Base-by-base conservation (phyloP, 2,113 vertebrate species). In the Myotis lucifugus region DNA sequence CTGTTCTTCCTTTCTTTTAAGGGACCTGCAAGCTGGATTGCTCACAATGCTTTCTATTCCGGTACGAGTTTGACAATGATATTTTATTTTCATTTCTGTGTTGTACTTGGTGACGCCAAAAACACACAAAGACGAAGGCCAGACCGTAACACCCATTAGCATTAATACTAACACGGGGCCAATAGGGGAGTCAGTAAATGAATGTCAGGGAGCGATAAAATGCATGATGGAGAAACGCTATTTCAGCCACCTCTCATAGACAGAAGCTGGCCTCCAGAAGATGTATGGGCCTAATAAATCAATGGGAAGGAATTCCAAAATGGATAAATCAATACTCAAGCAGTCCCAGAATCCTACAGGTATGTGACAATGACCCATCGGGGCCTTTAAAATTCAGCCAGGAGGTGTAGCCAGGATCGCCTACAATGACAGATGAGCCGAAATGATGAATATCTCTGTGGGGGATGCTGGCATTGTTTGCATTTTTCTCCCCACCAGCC, bases 301-400 rank as follows among this genome's bases (percentile, higher is more conserved):
- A 97, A 97, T 95, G 74, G 42, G 64, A 92, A 97, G 73, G 88
- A 95, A 95, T 96, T 96, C 94, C 56, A 88, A 94, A 97, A 96
- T 96, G 92, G 95, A 95, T 97, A 97, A 97, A 96, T 97, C 97
- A 96, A 97, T 97, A 96, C 56, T 32, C 50, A 92, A 90, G 88
- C 88, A 90, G 93, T n/a, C 76, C 76, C 93, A 78, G 87, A 92
- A 85, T 95, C 92, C 96, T 95, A 96, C 88, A 96, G 95, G 96
- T 97, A 15, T 90, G 89, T 73, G 88, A 86, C 74, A 94, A 25
- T 91, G 95, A 97, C 95, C 81, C 88, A 86, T 0, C 8, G 29
- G 82, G 72, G 73, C 78, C 95, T 93, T 94, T 95, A 90, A 88
- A 93, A 88, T n/a, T 94, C 64, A 93, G 88, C 90, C 64, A 70